Conservation (phyloP, 2,888 invertebrate species). For the Caenorhabditis sp. region DNA sequence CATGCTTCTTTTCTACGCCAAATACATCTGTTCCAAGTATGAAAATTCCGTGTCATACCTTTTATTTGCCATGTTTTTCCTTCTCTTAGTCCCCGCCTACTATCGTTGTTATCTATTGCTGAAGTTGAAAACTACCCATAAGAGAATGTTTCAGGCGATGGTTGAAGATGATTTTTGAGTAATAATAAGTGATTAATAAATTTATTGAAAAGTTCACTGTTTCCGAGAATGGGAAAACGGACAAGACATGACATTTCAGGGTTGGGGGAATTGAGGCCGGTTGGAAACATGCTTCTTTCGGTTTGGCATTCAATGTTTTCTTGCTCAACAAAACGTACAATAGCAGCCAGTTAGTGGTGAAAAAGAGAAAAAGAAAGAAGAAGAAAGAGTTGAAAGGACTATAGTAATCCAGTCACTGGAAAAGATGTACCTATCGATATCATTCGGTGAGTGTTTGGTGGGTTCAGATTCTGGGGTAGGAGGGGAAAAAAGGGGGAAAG, state of each 20-base stretch:
- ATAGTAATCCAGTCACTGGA: too few relatives aligned
- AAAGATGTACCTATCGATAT: constrained; percentile 51
- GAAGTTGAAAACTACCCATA: constrained; percentile 33
- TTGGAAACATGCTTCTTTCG: too few relatives aligned
- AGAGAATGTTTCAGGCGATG: constrained; percentile 41
- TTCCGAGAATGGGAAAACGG: too few relatives aligned
- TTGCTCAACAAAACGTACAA: too few relatives aligned
- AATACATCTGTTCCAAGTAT: constrained; percentile 28
- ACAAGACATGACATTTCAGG: too few relatives aligned
- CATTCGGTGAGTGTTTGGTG: constrained; percentile 25
- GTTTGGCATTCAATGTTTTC: too few relatives aligned
- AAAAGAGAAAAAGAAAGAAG: too few relatives aligned
- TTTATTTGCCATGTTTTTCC: constrained; percentile 14
- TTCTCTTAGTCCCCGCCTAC: constrained; percentile 22
- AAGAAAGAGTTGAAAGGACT: too few relatives aligned
- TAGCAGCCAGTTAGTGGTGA: too few relatives aligned
- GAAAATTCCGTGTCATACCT: constrained; percentile 5
- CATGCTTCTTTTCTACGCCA: constrained; percentile 36
- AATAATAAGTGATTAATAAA: constrained; percentile 3
- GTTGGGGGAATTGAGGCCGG: too few relatives aligned
- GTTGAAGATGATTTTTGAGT: constrained; percentile 35
- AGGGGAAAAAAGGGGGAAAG: constrained; percentile 2
- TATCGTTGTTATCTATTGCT: constrained; percentile 37
- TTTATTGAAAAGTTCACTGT: neutral
- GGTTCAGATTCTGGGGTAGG: neutral